Conservation (phyloP, 2,113 vertebrate genomes). For the Cinclus mexicanus region DNA sequence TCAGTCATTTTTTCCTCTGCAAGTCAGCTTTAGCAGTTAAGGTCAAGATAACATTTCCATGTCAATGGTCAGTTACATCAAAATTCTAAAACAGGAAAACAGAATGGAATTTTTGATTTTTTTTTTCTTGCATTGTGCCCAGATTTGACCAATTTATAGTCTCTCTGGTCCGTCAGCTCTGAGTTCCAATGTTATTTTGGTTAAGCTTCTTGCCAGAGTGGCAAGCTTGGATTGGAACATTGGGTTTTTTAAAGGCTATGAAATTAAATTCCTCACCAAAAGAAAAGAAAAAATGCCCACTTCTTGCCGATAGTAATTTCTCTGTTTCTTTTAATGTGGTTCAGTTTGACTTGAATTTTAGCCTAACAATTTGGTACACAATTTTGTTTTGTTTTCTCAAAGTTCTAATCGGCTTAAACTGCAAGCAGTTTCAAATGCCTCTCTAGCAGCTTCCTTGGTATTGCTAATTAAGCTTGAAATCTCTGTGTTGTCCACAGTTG, state of each 20-base stretch:
- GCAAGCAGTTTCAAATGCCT: constrained; percentile 13
- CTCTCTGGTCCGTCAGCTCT: not conserved
- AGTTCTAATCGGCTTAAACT: constrained; percentile 62
- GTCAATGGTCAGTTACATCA: constrained; percentile 65
- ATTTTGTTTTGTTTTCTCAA: constrained; percentile 50
- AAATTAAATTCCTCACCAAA: constrained; percentile 37
- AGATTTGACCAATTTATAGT: constrained; percentile 36
- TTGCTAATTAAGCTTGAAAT: constrained; percentile 52
- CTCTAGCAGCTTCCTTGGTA: not conserved
- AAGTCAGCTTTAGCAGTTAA: constrained; percentile 60
- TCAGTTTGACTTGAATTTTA: constrained; percentile 35
- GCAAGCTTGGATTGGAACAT: constrained; percentile 28
- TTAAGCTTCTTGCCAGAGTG: constrained; percentile 54
- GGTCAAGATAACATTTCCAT: constrained; percentile 68
- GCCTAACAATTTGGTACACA: not conserved
- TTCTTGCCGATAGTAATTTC: not conserved
- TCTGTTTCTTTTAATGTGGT: constrained; percentile 36
- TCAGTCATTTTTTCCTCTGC: constrained; percentile 50
- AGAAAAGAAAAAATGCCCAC: not conserved
- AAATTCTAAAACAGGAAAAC: constrained; percentile 53
- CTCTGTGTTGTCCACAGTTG: constrained; percentile 36
- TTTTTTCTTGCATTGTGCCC: constrained; percentile 29
- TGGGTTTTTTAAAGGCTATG: constrained; percentile 50
- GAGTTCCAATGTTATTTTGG: constrained; percentile 59
- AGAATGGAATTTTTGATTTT: constrained; percentile 41